A percentile compares a stretch with the other conserved stretches of the same genome.
Conservation (phyloP, 1,140 invertebrate genomes). For the Catajapyx aquilonaris region DNA sequence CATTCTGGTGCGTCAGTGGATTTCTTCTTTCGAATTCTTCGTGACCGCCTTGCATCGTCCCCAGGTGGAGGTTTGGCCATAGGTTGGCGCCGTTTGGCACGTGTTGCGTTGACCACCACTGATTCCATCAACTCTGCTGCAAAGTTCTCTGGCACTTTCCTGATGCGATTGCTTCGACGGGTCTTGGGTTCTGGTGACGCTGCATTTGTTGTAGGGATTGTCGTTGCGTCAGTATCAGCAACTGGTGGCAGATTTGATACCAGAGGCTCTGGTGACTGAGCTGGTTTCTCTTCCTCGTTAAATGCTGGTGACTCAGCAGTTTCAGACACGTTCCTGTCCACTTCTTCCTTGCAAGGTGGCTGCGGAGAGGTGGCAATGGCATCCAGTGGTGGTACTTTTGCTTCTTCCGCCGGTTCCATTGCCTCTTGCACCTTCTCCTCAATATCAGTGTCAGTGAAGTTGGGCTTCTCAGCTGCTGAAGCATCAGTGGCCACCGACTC, state of each 20-base stretch:
- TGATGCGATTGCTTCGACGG: not conserved
- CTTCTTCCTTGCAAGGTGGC: not conserved
- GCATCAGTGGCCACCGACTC: not conserved
- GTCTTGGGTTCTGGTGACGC: no score
- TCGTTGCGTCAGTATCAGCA: no score
- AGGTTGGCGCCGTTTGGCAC: no score
- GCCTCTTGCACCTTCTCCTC: not conserved
- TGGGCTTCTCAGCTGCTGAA: not conserved
- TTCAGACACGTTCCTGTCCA: not conserved
- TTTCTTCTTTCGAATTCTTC: slow-evolving; percentile 1
- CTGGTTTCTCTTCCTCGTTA: slow-evolving; percentile 4
- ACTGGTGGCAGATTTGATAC: no score
- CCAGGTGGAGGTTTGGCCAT: no score
- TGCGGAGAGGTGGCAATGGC: no score
- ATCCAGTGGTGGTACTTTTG: no score
- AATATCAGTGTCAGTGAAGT: not conserved
- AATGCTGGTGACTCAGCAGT: slow-evolving; percentile 1
- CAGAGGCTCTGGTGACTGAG: not conserved
- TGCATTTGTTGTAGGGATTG: no score
- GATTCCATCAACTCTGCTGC: not conserved
- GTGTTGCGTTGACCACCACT: not conserved
- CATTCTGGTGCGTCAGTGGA: not conserved
- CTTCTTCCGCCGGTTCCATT: not conserved
- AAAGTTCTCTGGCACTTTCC: not conserved
- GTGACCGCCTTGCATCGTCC: no score